phyloP scores from a whole-genome alignment of 1,140 invertebrate genomes.

The Drosophila kurseongensis region DNA sequence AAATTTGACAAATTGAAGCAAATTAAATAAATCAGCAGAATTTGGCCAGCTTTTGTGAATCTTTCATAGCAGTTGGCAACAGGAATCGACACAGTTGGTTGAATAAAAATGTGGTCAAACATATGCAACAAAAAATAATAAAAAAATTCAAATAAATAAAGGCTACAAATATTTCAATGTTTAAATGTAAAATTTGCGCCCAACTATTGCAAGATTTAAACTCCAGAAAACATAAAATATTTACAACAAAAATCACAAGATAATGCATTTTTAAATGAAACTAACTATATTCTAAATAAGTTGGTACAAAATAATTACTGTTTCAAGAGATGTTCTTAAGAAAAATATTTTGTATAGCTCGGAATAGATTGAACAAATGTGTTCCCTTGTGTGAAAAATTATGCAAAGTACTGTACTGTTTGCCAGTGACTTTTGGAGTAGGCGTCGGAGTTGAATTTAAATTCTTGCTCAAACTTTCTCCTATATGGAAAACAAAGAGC shows the following conservation, averaged over 20 bases:
- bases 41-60: conserved; percentile 19
- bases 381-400: neutral
- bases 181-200: too few species aligned
- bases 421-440: neutral
- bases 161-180: too few species aligned
- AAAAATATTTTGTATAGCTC: too few species aligned
- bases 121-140: too few species aligned
- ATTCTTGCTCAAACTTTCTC: conserved; percentile 35
- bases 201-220: too few species aligned
- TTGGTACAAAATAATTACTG: too few species aligned
- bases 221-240: too few species aligned
- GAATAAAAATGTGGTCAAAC: neutral
- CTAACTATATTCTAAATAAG: too few species aligned
- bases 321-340: too few species aligned
- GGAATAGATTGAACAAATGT: too few species aligned
- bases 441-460: conserved; percentile 19
- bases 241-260: too few species aligned
- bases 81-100: conserved; percentile 3
- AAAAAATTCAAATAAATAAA: neutral
- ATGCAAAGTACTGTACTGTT: neutral
- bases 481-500: conserved; percentile 24
- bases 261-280: too few species aligned
- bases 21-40: conserved; percentile 55
- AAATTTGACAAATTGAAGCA: conserved; percentile 61
- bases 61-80: conserved; percentile 17